Conservation (phyloP, 2,113 vertebrate species). For the Notarius lentiginosus region DNA sequence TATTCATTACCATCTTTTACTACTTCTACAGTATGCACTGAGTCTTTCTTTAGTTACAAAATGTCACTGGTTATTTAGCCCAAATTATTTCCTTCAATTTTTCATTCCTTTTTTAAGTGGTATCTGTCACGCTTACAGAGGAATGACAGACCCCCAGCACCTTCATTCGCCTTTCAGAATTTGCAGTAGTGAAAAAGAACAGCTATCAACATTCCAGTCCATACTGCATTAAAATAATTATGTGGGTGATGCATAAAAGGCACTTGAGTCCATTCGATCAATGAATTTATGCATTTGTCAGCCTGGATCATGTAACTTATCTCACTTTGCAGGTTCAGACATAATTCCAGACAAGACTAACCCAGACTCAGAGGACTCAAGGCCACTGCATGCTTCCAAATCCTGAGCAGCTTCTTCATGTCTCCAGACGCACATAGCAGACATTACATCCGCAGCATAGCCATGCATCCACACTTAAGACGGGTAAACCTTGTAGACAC, state of each 20-base stretch:
- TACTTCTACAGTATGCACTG: not conserved
- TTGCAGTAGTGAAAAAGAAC: slow-evolving; percentile 30
- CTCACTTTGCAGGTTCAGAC: slow-evolving; percentile 58
- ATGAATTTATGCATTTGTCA: slow-evolving; percentile 60
- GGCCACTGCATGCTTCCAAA: slow-evolving; percentile 34
- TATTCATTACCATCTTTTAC: not conserved
- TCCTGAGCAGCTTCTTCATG: slow-evolving; percentile 25
- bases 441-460: not conserved
- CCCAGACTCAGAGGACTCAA: slow-evolving; percentile 27
- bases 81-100: not conserved
- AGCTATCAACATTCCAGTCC: slow-evolving; percentile 14
- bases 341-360: slow-evolving; percentile 34
- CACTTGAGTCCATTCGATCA: slow-evolving; percentile 57
- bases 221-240: slow-evolving; percentile 36
- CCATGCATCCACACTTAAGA: not conserved
- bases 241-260: slow-evolving; percentile 14
- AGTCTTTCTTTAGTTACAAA: not conserved
- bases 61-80: not conserved
- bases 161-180: slow-evolving; percentile 20
- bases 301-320: slow-evolving; percentile 62
- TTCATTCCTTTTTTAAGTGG: not conserved
- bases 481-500: slow-evolving; percentile 44
- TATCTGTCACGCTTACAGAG: slow-evolving; percentile 1
- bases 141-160: not conserved
- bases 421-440: slow-evolving; percentile 23